Base-by-base conservation (phyloP, 2,113 vertebrate genomes). In the Centrocercus urophasianus region DNA sequence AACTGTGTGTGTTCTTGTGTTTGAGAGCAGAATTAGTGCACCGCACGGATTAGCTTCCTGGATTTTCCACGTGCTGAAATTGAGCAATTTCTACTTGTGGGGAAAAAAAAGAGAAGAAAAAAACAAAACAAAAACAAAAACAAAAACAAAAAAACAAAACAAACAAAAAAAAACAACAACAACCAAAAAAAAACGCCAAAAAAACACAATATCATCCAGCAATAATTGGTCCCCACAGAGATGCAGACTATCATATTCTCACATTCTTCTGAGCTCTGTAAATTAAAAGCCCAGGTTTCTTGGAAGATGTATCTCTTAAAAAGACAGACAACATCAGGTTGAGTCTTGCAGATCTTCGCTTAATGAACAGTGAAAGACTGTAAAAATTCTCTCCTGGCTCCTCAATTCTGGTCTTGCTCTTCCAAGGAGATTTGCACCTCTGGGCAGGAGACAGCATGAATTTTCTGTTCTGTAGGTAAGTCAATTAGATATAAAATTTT, bases 221-320 rank as follows among this genome's bases (percentile, higher is more conserved):
- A 86, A 65, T 91, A 95, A 94, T 90, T 90, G 88, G 90, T 94
- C 88, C 90, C 90, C 57, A 84, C 87, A 94, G 96, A 89, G 91
- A 93, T 72, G 76, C 52, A 83, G 64, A 54, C 78, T 85, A 70
- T 91, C 78, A 50, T 78, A 93, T 83, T 89, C 72, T 93, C 82
- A 76, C 78, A 72, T 69, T 93, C 78, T 84, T 92, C 76, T 66
- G 81, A 93, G 93, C 90, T 80, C 67, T 83, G 28, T 88, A 66
- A 93, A 76, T 60, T 87, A 66, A 70, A 95, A 83, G 59, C 34
- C 50, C 36, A 59, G 34, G 36, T 74, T 96, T 90, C 86, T 78
- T 90, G 82, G 91, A 91, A 96, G 48, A 65, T 83, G 13, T 60
- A 78, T 74, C 43, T 88, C 76, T 94, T 80, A 83, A 78, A 75